Evolutionary conservation across 2,797 vertebrate species (phyloP), one percentile per base, ranked within the genome.

Genomic region (Neostethus bicornis): DNA sequence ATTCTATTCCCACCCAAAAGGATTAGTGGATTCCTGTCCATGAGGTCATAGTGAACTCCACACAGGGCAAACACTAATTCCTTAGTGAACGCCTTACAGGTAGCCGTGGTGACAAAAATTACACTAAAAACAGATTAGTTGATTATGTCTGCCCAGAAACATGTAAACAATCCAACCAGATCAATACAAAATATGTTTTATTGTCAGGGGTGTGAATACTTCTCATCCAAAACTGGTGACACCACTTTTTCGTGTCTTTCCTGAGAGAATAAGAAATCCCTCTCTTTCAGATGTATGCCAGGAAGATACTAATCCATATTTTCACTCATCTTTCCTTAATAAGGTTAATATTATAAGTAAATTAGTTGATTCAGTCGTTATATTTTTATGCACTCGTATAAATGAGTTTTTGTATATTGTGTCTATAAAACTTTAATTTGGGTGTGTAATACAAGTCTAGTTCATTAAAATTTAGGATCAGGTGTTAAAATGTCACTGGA

Each of bases 141-240:
- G 66, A 89, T 86, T 80, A 83, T 63, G 75, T 80, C 50, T 91
- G 84, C 86, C 85, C 80, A 81, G 86, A 87, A 90, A 88, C 87
- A 86, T 86, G 86, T 87, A 90, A 91, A 86, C 85, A 89, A 89
- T 88, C 85, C 89, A 89, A 70, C 43, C 19, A 8, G 74, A 87
- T 93, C 92, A 80, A 93, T 92, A 67, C 85, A 89, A 93, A 93
- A 64, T 61, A 70, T 72, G 75, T 92, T 89, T 83, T 57, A 64
- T 80, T 44, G 59, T 88, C 74, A 85, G 80, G 73, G 70, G 77
- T 65, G 70, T 64, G 77, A 89, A 79, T 61, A 74, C 39, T 68
- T 55, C 80, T 73, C 74, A 73, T 56, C 77, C 61, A 63, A 87
- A 89, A 89, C 48, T 38, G 34, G n/a, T 56, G 82, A 58, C 61